These are phyloP conservation scores for Metellina segmentata DNA, from an alignment of 2,888 invertebrate genomes.

Conservation along the genomic window DNA sequence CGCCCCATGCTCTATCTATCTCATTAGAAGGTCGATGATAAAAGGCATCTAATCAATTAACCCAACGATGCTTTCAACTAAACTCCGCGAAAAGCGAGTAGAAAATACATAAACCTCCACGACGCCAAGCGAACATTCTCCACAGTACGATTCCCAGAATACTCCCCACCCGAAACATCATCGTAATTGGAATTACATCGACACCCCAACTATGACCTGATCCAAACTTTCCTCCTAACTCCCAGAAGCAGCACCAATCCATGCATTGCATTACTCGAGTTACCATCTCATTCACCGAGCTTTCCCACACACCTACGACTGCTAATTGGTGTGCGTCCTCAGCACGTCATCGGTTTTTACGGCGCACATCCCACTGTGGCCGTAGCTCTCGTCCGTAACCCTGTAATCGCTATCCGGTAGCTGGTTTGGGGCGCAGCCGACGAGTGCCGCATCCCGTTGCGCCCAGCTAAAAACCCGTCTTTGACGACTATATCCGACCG, in stretches of 20 bases:
- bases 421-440: constrained; percentile 3
- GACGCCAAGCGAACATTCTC: background rate
- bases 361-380: background rate
- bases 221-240: background rate
- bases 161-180: background rate
- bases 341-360: constrained; percentile 17
- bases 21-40: too few species aligned
- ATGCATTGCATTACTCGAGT: background rate
- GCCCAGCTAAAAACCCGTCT: constrained; percentile 14
- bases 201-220: background rate
- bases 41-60: too few species aligned
- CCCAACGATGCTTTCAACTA: too few species aligned
- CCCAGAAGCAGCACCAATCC: background rate
- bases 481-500: constrained; percentile 69
- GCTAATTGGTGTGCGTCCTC: constrained; percentile 39
- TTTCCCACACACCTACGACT: constrained; percentile 18
- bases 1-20: too few species aligned
- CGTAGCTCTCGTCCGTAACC: background rate
- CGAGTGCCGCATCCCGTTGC: background rate
- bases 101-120: too few species aligned
- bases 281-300: background rate
- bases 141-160: background rate
- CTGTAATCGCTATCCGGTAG: constrained; percentile 57
- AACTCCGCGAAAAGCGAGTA: too few species aligned
- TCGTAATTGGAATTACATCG: background rate